A percentile compares a stretch with the other conserved stretches of the same genome.
These are phyloP conservation scores for Tiphia femorata DNA, from an alignment of 2,888 invertebrate species.

Conservation along the genomic window DNA sequence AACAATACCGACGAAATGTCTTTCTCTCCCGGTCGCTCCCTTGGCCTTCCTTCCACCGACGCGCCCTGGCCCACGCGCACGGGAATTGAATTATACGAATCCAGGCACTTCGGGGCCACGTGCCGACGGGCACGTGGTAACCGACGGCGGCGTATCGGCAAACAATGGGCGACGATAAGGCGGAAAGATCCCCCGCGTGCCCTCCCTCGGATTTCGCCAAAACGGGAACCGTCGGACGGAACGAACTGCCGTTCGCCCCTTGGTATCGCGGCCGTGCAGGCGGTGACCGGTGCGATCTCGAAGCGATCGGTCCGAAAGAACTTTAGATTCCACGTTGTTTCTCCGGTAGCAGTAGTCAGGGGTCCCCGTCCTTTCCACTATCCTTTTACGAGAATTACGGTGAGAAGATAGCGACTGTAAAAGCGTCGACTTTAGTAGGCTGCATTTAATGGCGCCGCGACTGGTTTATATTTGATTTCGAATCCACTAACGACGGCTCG, in stretches of 20 bases:
- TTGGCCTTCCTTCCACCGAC: conserved; percentile 9
- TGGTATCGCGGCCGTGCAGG: not conserved
- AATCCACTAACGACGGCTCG: too few species aligned
- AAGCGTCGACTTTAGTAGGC: too few species aligned
- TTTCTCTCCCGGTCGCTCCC: conserved; percentile 18
- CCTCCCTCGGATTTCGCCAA: too few species aligned
- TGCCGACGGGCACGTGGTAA: conserved; percentile 44
- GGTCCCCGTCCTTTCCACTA: too few species aligned
- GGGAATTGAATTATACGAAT: conserved; percentile 50
- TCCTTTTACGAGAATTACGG: too few species aligned
- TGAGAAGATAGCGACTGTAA: too few species aligned
- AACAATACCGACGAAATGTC: conserved; percentile 38
- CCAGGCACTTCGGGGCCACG: conserved; percentile 48
- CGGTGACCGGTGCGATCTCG: too few species aligned
- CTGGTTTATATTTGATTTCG: too few species aligned
- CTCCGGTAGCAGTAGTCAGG: too few species aligned
- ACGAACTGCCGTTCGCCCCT: not conserved
- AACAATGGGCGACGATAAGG: conserved; percentile 48
- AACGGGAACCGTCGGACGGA: conserved; percentile 23
- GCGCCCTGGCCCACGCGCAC: conserved; percentile 24
- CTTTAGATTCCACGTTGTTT: too few species aligned
- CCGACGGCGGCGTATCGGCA: conserved; percentile 42
- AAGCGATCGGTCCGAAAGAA: too few species aligned
- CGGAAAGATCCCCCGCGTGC: conserved; percentile 11
- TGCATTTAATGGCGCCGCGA: too few species aligned